These are phyloP conservation scores for Chymomyza amoena DNA, from an alignment of 2,888 invertebrate genomes.

Conservation along the genomic window DNA sequence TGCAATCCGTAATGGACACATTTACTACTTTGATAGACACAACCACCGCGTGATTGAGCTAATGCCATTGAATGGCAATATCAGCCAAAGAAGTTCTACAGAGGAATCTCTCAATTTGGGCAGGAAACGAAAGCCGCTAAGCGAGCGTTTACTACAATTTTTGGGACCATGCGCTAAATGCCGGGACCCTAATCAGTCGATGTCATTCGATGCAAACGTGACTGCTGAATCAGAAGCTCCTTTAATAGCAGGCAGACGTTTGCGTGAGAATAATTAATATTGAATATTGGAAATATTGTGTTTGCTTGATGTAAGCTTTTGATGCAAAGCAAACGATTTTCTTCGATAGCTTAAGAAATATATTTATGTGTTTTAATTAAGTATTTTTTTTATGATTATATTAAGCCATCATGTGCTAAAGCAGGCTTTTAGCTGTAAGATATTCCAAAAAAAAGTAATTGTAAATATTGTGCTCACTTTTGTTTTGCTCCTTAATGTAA, in stretches of 20 bases:
- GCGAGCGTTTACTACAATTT: constrained; percentile 62
- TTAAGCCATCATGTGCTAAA: constrained; percentile 20
- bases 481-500: no score
- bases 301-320: no score
- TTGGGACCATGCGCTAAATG: constrained; percentile 72
- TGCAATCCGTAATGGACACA: constrained; percentile 11
- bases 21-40: constrained; percentile 49
- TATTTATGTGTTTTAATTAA: background rate
- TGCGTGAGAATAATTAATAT: constrained; percentile 8
- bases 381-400: background rate
- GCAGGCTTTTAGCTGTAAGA: constrained; percentile 25
- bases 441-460: background rate
- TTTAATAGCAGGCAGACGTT: constrained; percentile 7
- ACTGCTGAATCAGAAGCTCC: background rate
- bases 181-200: constrained; percentile 52
- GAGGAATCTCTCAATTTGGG: constrained; percentile 7
- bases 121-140: constrained; percentile 44
- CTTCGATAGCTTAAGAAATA: no score
- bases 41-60: constrained; percentile 45
- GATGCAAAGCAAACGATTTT: no score
- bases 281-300: background rate
- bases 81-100: background rate
- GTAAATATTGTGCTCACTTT: no score
- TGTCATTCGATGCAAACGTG: constrained; percentile 33
- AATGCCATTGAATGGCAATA: constrained; percentile 1